Evolutionary conservation across 2,113 vertebrate genomes (phyloP).

Genomic region (Zosterops hypoxanthus): DNA sequence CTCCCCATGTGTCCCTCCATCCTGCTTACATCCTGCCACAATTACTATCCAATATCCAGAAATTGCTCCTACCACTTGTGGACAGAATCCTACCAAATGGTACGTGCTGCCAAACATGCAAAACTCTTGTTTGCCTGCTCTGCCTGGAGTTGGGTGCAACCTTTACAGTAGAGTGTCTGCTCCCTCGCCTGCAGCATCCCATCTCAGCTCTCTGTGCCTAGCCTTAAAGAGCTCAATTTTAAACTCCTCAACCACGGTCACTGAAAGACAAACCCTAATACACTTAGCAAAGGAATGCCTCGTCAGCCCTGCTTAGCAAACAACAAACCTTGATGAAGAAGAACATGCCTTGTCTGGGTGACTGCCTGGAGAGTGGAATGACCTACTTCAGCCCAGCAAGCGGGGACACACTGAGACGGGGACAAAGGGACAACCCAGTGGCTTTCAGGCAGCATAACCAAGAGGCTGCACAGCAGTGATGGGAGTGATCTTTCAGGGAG

Average conservation of each 20-base stretch:
- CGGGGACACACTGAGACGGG: background rate
- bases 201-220: background rate
- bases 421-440: background rate
- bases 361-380: background rate
- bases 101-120: background rate
- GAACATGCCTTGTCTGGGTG: slow-evolving; percentile 25
- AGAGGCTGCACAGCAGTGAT: background rate
- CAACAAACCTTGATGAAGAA: slow-evolving; percentile 39
- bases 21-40: background rate
- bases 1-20: background rate
- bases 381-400: slow-evolving; percentile 38
- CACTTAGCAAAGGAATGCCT: background rate
- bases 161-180: background rate
- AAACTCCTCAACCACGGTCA: background rate
- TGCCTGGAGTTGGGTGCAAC: background rate
- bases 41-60: background rate
- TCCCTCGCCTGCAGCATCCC: background rate
- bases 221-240: background rate
- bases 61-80: background rate
- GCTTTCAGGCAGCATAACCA: background rate
- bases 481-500: background rate
- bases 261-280: background rate
- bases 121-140: background rate
- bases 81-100: background rate
- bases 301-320: background rate